Evolutionary conservation across 2,888 invertebrate genomes (phyloP).

Genomic region (Drosophila birchii): DNA sequence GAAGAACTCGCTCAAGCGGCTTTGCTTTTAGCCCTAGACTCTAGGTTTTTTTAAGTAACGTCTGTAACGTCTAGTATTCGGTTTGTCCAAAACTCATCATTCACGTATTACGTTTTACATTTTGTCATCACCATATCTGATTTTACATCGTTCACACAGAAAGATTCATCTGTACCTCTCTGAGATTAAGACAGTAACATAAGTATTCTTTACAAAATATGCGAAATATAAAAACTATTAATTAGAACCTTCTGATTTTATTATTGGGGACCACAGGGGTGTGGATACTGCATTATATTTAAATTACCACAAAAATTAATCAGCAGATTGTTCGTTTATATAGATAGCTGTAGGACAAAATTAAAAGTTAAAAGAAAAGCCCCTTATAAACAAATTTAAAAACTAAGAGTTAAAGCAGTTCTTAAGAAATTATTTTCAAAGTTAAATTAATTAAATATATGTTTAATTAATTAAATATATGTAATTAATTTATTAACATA

Average conservation of each 20-base stretch:
- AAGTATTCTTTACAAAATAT: constrained; percentile 56
- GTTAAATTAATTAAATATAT: too few species aligned
- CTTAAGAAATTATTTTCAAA: too few species aligned
- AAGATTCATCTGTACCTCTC: constrained; percentile 59
- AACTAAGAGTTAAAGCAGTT: too few species aligned
- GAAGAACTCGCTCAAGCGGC: constrained; percentile 69
- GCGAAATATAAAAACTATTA: constrained; percentile 28
- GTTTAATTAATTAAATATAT: too few species aligned
- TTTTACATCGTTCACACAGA: constrained; percentile 32
- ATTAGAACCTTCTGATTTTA: background rate
- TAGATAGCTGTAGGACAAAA: too few species aligned
- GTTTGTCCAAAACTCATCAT: constrained; percentile 27
- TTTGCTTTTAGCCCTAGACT: constrained; percentile 54
- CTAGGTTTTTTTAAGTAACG: constrained; percentile 28
- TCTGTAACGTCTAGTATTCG: constrained; percentile 22
- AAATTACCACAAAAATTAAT: too few species aligned
- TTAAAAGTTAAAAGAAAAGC: too few species aligned
- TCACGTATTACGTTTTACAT: constrained; percentile 21
- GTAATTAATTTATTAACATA: too few species aligned
- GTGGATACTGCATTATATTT: too few species aligned
- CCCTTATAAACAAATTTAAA: too few species aligned
- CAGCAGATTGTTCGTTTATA: too few species aligned
- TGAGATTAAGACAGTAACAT: constrained; percentile 65
- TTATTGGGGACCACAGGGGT: background rate
- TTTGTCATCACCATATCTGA: constrained; percentile 21